A percentile compares a stretch with the other conserved stretches of the same genome.
Conservation (phyloP, 2,888 invertebrate species). For the Tetrapedia diversipes region DNA sequence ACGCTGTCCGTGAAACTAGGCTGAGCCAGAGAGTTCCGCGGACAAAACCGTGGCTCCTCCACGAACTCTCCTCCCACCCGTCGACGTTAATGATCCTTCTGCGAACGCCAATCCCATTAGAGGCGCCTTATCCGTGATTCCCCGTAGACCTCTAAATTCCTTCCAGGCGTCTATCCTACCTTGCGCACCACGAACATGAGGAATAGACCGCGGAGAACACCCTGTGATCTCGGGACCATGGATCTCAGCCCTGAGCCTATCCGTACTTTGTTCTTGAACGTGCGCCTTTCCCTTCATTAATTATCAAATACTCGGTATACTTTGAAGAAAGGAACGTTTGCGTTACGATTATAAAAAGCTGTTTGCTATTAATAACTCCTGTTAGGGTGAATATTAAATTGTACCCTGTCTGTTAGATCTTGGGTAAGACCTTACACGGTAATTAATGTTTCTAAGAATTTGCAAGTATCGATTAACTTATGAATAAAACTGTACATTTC, state of each 20-base stretch:
- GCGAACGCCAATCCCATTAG: constrained; percentile 75
- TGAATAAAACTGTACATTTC: too few relatives aligned
- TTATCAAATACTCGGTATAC: too few relatives aligned
- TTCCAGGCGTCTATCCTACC: constrained; percentile 56
- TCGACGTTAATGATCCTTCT: constrained; percentile 73
- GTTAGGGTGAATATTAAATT: too few relatives aligned
- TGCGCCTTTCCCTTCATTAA: too few relatives aligned
- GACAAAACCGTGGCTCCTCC: constrained; percentile 57
- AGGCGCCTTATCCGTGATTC: constrained; percentile 72
- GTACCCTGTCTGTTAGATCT: too few relatives aligned
- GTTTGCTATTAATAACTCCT: too few relatives aligned
- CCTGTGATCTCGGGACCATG: background rate
- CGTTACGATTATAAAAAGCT: too few relatives aligned
- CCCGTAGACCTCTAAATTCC: constrained; percentile 75
- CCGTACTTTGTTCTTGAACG: background rate
- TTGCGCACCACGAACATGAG: constrained; percentile 66
- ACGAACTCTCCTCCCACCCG: constrained; percentile 31
- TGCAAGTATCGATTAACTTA: too few relatives aligned
- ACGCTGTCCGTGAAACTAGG: constrained; percentile 53
- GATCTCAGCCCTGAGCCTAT: background rate
- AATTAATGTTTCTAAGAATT: too few relatives aligned
- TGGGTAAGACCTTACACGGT: too few relatives aligned
- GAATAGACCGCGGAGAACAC: constrained; percentile 41
- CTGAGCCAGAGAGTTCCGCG: constrained; percentile 33
- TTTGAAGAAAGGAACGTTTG: too few relatives aligned